phyloP scores from a whole-genome alignment of 2,113 vertebrate genomes.

The Phrynocephalus versicolor region DNA sequence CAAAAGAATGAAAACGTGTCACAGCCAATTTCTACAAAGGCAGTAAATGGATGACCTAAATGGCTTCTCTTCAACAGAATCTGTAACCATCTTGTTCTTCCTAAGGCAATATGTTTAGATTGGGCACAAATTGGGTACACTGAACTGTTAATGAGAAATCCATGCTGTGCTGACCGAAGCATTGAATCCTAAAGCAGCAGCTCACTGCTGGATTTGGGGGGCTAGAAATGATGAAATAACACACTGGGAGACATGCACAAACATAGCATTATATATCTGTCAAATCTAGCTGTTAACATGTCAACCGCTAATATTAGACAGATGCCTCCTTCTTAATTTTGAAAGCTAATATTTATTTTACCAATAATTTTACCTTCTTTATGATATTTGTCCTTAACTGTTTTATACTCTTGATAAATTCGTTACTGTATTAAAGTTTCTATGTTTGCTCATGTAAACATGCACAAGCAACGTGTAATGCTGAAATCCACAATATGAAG shows the following conservation, averaged over 20 bases:
- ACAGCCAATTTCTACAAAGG: background rate
- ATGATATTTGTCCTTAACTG: constrained; percentile 9
- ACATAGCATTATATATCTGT: background rate
- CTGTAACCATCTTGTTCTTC: constrained; percentile 21
- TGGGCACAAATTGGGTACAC: constrained; percentile 26
- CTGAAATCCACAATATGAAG: too few species aligned
- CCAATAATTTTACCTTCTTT: background rate
- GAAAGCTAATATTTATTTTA: background rate
- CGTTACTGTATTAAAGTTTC: background rate
- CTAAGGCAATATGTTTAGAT: constrained; percentile 19
- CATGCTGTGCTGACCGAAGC: constrained; percentile 20
- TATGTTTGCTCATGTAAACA: background rate
- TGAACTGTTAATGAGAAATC: constrained; percentile 18
- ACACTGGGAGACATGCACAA: background rate
- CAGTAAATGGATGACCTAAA: constrained; percentile 29
- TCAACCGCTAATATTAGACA: background rate
- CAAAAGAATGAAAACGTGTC: constrained; percentile 26
- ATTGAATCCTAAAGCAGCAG: background rate
- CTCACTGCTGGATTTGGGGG: background rate
- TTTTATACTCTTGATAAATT: constrained; percentile 10
- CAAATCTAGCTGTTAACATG: background rate
- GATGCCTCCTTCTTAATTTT: background rate
- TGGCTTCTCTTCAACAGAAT: background rate
- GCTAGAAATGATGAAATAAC: background rate
- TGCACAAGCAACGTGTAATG: background rate